Base-by-base conservation (phyloP, 30 jellyfish, hydroid and myxozoan genomes). In the Sanderia malayensis region DNA sequence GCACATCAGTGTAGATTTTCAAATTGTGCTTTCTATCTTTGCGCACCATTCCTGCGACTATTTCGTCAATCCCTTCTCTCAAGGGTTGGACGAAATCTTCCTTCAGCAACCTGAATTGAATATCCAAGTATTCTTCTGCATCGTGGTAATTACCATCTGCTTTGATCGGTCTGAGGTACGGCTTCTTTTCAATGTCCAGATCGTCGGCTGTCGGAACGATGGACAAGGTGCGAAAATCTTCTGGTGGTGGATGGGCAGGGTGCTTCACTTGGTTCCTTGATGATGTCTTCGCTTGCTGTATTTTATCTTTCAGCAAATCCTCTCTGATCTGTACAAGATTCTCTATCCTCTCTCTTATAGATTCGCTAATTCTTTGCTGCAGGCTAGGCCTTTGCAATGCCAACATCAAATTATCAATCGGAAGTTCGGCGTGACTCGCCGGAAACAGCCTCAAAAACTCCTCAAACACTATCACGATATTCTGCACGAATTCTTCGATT, bases 151-250 rank as follows among this genome's bases (percentile, higher is more conserved):
- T 30, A 7, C 95, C 95, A 31, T 76, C 61, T 1, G 91, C 23
- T 70, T 77, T 76, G 53, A 85, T 76, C 2, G 96, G 87, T 19
- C 95, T 66, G 10, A 83, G 95, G 44, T 60, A 70, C 6, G 83
- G 76, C 1, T 47, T 47, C 34, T 44, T 70, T 3, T 70, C 68
- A 11, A 70, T 57, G 1, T 33, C 37, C 17, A 83, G 30, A 26
- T 83, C 95, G 13, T 71, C 76, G 34, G 28, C 29, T 18, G 88
- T 73, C 52, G 95, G 95, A 29, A 58, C 47, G 1, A 71, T 33
- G 24, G 95, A 34, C 25, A 71, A 58, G 13, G 67, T 45, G 25
- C 95, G 88, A 58, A 71, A 71, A 49, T 83, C 95, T 24, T 83
- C 83, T 2, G 83, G 87, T n/a, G 95, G 88, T 44, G 79, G 79